These are phyloP conservation scores for Ormyrus rosae DNA, from an alignment of 2,888 invertebrate species.

Conservation along the genomic window DNA sequence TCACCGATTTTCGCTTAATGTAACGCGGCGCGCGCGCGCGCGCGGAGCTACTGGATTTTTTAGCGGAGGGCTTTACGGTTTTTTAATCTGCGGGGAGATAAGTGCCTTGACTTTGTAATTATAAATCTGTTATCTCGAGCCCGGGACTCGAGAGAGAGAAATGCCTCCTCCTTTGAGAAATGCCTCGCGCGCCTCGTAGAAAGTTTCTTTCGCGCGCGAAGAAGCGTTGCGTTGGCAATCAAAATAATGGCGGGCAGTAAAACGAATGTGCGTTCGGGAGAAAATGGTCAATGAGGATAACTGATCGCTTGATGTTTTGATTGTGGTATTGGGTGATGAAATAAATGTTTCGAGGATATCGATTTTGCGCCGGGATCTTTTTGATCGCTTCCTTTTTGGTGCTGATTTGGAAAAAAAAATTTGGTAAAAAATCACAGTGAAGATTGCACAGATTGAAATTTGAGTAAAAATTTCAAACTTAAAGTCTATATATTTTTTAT, in stretches of 20 bases:
- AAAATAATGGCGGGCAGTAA: conserved; percentile 34
- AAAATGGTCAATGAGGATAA: background rate
- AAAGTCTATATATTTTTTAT: too few relatives aligned
- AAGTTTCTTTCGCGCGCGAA: conserved; percentile 3
- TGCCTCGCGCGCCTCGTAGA: background rate
- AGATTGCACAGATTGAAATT: too few relatives aligned
- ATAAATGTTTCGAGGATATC: too few relatives aligned
- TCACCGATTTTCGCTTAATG: conserved; percentile 9
- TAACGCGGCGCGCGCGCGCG: background rate
- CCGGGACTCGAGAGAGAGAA: too few relatives aligned
- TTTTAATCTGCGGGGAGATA: conserved; percentile 4
- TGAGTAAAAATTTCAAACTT: too few relatives aligned
- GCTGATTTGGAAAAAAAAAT: too few relatives aligned
- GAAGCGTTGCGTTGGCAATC: conserved; percentile 5
- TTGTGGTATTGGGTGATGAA: background rate
- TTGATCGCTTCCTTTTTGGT: too few relatives aligned
- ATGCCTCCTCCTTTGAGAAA: too few relatives aligned
- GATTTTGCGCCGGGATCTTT: too few relatives aligned
- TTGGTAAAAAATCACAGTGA: too few relatives aligned
- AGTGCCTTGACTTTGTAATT: conserved; percentile 31
- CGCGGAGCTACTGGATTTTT: conserved; percentile 14
- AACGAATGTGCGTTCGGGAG: conserved; percentile 3
- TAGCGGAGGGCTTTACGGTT: conserved; percentile 2
- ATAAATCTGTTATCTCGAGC: conserved; percentile 24
- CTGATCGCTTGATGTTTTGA: conserved; percentile 1